Base-by-base conservation (phyloP, 2,113 vertebrate species). In the Dromaius novaehollandiae region DNA sequence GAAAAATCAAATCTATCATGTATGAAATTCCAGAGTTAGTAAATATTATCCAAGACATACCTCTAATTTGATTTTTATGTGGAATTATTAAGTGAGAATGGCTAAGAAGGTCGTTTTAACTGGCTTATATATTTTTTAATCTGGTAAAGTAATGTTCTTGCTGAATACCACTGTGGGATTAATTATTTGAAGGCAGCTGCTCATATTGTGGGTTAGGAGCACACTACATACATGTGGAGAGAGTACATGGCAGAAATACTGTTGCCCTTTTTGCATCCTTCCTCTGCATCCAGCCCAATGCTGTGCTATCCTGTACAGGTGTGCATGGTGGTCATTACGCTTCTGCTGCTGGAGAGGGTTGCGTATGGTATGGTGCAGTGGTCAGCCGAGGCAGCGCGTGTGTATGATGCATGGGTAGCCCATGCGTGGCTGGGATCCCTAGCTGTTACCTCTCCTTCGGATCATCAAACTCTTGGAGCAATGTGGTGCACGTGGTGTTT, bases 151-250 rank as follows among this genome's bases (percentile, higher is more conserved):
- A 13, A 60, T 1, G 3, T 40, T 32, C 55, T 56, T 17, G 60
- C 40, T 44, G 77, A 82, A 36, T 6, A 12, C 7, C 32, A 13
- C 74, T 0, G 0, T 16, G 61, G 46, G 65, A 85, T 68, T 46
- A 51, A 8, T 42, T 68, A 10, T 20, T 89, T 79, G 78, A 21
- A 15, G 11, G 53, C 58, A 93, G 22, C 81, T 88, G 32, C 51
- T 71, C 40, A 5, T 13, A 7, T 73, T 86, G 81, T 75, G 73
- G 13, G 12, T 79, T 63, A 77, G 38, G 20, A 77, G 84, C 48
- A 16, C 22, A 8, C 78, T 64, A 46, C 1, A 32, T 21, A 1
- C 5, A 9, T 0, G 0, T 48, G 51, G 56, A n/a, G 38, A 56
- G 78, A 16, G 17, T 14, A 13, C 3, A 2, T 11, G 36, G 83